Percentiles rank a stretch among this genome's conserved stretches.
These are phyloP conservation scores for Drosophila pseudotakahashii DNA, from an alignment of 2,888 invertebrate species.

Conservation along the genomic window DNA sequence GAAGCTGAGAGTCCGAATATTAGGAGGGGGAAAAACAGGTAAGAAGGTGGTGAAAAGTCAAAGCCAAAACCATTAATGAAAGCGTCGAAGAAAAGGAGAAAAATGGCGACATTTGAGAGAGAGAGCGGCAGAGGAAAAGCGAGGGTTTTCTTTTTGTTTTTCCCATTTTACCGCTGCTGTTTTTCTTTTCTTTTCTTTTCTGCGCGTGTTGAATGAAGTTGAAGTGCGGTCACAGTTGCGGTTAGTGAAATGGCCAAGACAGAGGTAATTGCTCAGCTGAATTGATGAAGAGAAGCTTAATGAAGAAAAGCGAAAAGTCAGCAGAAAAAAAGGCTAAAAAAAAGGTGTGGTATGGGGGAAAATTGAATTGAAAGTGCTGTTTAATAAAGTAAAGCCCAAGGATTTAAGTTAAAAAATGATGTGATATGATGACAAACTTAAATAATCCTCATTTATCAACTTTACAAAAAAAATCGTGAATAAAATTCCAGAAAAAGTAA, in stretches of 20 bases:
- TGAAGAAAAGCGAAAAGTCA: conserved; percentile 26
- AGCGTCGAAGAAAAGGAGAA: conserved; percentile 10
- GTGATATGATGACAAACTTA: not conserved
- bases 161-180: not conserved
- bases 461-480: not conserved
- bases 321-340: conserved; percentile 4
- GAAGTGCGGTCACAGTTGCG: conserved; percentile 69
- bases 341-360: not conserved
- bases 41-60: conserved; percentile 34
- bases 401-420: not conserved
- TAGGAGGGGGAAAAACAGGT: conserved; percentile 24
- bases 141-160: not conserved
- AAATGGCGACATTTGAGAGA: conserved; percentile 24
- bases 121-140: not conserved
- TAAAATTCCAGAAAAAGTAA: not conserved
- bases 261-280: conserved; percentile 57
- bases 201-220: conserved; percentile 45
- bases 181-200: conserved; percentile 14
- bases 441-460: not conserved
- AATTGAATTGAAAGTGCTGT: conserved; percentile 14
- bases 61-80: conserved; percentile 43
- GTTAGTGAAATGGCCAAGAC: conserved; percentile 53
- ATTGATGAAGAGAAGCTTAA: conserved; percentile 44
- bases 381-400: not conserved
- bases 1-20: not conserved